Base-by-base conservation (phyloP, 2,888 invertebrate genomes). In the Colostygia pectinataria region DNA sequence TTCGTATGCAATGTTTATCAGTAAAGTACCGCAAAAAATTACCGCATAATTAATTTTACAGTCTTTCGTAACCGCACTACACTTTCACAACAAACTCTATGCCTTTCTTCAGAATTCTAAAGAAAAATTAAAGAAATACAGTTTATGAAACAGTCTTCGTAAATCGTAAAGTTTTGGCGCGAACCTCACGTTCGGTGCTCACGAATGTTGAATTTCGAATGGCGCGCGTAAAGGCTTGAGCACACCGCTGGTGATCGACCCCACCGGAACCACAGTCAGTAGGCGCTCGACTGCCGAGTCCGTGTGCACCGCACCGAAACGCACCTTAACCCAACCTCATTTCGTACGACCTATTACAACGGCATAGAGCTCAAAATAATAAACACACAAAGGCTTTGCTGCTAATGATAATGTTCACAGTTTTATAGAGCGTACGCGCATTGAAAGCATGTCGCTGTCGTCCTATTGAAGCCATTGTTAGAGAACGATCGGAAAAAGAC, bases 261-360 rank as follows among this genome's bases (percentile, higher is more conserved):
- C 90, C 79, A 90, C 91, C 90, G 91, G 91, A 91, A 90, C 85
- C 85, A 90, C 90, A 90, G 73, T 90, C 83, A 81, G 82, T 87
- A 82, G 82, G 71, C 81, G 79, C 78, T 79, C 82, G 85, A 84
- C 87, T 87, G 81, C 71, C 85, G 81, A 79, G 74, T 77, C 74
- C 79, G 74, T 87, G 88, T 89, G 85, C 88, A 89, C 74, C 71
- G 77, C 83, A 85, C 89, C 89, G 89, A 84, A 82, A 87, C 89
- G 80, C 74, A 67, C 70, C 71, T 68, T 50, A 53, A 55, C 57
- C 58, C 63, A 65, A 36, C 62, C 28, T 55, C 50, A 14, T 27
- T 33, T 31, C 40, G 20, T 36, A 43, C 42, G 31, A 48, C 54
- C 55, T 65, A 65, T 47, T 14, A 0, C 47, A 74, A 56, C 44